A percentile compares a stretch with the other conserved stretches of the same genome.
Conservation (phyloP, 2,888 invertebrate species). For the Melanchra persicariae region DNA sequence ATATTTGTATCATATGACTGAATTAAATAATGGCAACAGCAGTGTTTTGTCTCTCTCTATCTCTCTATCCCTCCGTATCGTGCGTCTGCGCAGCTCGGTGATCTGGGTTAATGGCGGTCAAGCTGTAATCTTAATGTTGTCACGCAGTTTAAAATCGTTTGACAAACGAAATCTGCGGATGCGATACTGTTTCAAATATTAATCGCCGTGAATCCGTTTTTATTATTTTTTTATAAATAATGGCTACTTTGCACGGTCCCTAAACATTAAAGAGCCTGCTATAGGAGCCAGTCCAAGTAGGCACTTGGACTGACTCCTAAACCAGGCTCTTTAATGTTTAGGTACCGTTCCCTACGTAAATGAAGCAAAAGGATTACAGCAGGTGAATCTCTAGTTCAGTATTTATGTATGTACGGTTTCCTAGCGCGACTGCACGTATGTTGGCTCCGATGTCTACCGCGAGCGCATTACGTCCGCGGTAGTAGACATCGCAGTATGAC, state of each 20-base stretch:
- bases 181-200: not conserved
- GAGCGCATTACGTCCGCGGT: too few species aligned
- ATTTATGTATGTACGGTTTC: too few species aligned
- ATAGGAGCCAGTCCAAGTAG: too few species aligned
- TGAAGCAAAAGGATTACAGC: not conserved
- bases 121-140: slow-evolving; percentile 37
- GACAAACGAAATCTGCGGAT: not conserved
- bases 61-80: not conserved
- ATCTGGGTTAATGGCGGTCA: slow-evolving; percentile 41
- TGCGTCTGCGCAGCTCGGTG: slow-evolving; percentile 18
- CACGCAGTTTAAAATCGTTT: slow-evolving; percentile 8
- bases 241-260: not conserved
- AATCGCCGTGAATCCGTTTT: not conserved
- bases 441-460: too few species aligned
- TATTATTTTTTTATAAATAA: not conserved
- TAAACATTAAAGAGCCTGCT: too few species aligned
- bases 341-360: not conserved
- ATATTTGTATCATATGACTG: slow-evolving; percentile 79
- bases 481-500: too few species aligned
- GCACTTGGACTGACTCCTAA: not conserved
- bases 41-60: slow-evolving; percentile 40
- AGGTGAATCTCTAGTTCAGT: too few species aligned
- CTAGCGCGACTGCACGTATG: too few species aligned
- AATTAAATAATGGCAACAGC: slow-evolving; percentile 78
- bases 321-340: not conserved